Base-by-base conservation (phyloP, 35 echinoderm and acorn worm species). In the Hemicentrotus pulcherrimus region DNA sequence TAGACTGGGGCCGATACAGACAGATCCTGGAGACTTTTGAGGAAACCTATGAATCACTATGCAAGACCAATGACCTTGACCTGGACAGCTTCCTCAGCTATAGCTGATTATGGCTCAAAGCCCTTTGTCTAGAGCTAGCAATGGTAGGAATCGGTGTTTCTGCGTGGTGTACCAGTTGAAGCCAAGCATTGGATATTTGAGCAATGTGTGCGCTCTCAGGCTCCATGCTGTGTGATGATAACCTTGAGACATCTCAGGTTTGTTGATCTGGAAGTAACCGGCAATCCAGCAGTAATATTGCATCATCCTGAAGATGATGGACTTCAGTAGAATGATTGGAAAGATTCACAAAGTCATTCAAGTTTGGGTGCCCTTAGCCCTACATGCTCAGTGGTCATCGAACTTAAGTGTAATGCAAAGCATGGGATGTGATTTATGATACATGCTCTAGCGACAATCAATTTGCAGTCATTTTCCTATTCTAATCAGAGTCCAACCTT, bases 21-120 rank as follows among this genome's bases (percentile, higher is more conserved):
- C 50, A 95, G 0, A 97, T 97, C 35, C 18, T 94, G 86, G 70
- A 60, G 28, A 48, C 94, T 22, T 95, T 97, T 19, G 94, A 94
- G 71, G 32, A 93, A 45, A 94, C 95, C 11, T 32, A 96, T 46
- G 24, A 93, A 28, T 50, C 48, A 58, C 91, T 93, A 93, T 93
- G 91, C 91, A 93, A 93, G 48, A 48, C 46, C 46, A 58, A 93
- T 15, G 48, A 93, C 16, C 48, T 93, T 58, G 91, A 93, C 30
- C 16, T 58, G 0, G 11, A 58, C 9, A 32, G 30, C 46, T 48
- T 93, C 91, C n/a, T 93, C 3, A 13, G 48, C 30, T 14, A 13
- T 47, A 93, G 91, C 9, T 93, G 91, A 93, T 93, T 9, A 47
- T 30, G 32, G 88, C 31, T 90, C 46, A 13, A 33, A 32, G 12